Conservation (phyloP, 1,140 invertebrate species). For the Bombus pascuorum region DNA sequence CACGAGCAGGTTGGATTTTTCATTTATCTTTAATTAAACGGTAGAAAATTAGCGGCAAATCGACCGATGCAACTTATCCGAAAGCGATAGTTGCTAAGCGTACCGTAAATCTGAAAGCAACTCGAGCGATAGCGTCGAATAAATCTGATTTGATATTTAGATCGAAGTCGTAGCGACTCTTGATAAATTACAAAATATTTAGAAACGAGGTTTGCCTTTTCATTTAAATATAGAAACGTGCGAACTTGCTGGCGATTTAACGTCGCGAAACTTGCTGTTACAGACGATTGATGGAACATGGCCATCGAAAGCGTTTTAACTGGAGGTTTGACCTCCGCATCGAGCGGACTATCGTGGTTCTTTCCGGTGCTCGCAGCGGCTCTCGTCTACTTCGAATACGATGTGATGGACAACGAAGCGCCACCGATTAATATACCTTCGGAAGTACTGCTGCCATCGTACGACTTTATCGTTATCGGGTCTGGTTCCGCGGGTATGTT, state of each 20-base stretch:
- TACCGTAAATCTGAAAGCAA: too few species aligned
- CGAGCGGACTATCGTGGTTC: conserved; percentile 88
- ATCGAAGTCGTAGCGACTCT: too few species aligned
- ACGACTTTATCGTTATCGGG: conserved; percentile 96
- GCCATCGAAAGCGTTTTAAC: conserved; percentile 75
- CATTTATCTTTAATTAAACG: neutral
- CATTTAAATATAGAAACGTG: neutral
- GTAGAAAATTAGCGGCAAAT: too few species aligned
- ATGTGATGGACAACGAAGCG: conserved; percentile 89
- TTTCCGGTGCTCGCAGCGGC: conserved; percentile 90
- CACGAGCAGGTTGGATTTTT: neutral
- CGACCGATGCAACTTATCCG: too few species aligned
- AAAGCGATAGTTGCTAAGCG: too few species aligned
- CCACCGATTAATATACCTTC: conserved; percentile 87
- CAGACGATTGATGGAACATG: conserved; percentile 61
- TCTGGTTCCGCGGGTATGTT: conserved; percentile 93
- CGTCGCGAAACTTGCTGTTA: neutral
- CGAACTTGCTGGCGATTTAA: neutral
- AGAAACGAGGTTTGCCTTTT: too few species aligned
- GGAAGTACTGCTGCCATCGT: conserved; percentile 86
- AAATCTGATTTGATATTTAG: too few species aligned
- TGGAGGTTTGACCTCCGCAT: conserved; percentile 77
- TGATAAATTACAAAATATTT: too few species aligned
- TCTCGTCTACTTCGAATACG: conserved; percentile 92
- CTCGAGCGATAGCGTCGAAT: fast-evolving